A percentile compares a stretch with the other conserved stretches of the same genome.
phyloP scores from a whole-genome alignment of 2,797 vertebrate species.

The Macrochelys suwanniensis region DNA sequence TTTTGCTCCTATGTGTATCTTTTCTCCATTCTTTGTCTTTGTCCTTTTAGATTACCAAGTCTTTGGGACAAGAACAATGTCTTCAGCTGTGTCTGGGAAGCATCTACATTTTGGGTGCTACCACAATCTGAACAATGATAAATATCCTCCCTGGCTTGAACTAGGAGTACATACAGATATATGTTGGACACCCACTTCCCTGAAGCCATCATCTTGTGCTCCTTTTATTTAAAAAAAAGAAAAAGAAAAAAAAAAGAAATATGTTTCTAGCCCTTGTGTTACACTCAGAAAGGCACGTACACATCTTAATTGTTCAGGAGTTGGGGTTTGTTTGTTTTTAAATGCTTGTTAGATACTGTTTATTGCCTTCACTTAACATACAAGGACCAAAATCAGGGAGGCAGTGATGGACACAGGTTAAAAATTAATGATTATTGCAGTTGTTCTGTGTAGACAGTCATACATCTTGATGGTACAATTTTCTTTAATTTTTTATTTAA shows the following conservation, averaged over 20 bases:
- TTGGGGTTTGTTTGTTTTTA: neutral
- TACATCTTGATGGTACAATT: neutral
- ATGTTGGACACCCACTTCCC: neutral
- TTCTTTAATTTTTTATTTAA: neutral
- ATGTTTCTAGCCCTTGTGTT: neutral
- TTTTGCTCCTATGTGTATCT: neutral
- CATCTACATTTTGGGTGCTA: neutral
- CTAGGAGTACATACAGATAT: fast-evolving
- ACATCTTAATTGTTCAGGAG: neutral
- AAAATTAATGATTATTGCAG: neutral
- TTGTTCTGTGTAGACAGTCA: neutral
- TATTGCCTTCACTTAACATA: neutral
- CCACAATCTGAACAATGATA: neutral
- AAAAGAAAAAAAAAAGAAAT: neutral
- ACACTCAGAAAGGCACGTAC: neutral
- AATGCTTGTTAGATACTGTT: neutral
- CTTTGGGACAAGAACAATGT: neutral
- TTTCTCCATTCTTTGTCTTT: neutral
- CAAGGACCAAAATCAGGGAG: neutral
- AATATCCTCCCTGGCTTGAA: neutral
- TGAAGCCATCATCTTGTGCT: neutral
- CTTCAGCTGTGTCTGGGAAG: neutral
- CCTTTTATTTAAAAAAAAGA: neutral
- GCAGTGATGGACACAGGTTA: neutral
- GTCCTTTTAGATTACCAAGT: neutral